Evolutionary conservation across 1,140 invertebrate species (phyloP), one percentile per base, ranked within the genome.

Genomic region (Zaprionus kolodkinae): DNA sequence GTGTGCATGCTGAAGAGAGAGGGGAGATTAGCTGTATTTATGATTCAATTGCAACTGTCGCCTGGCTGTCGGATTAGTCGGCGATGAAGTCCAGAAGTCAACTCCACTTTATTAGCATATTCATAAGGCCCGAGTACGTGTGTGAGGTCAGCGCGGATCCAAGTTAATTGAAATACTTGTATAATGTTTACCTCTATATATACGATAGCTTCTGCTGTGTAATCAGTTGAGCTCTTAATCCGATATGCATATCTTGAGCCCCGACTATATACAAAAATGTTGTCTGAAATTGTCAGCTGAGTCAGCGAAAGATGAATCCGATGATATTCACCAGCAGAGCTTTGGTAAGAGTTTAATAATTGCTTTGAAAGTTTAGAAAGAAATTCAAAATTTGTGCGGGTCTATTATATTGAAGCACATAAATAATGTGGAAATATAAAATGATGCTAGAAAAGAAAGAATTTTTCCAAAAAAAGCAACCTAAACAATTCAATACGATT

Each of bases 81-180:
- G 6, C 38, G 69, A 54, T 70, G 64, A n/a, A n/a, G n/a, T 79
- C 83, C 73, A 73, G 74, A 76, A 82, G 76, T 67, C 76, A 69
- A 87, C 79, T 63, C 61, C 72, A 57, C 48, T 78, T 78, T 75
- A 78, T 88, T 87, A 74, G 79, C 80, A 88, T 87, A 72, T 88
- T 83, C 84, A 88, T 83, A 88, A 83, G 11, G 9, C 9, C 15
- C n/a, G 50, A 66, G 21, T n/a, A n/a, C 33, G 59, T 33, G 64
- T 60, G 13, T 6, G 11, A 40, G 38, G 38, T 45, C 40, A 66
- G 56, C 13, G 43, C 21, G 67, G 40, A 40, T 67, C 25, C 35
- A n/a, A 35, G 72, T 68, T 87, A 79, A 76, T 79, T 80, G 70
- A 74, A 79, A 87, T 64, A 63, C 17, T 50, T 75, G 54, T 80